Percentiles rank a stretch among this genome's conserved stretches.
Conservation (phyloP, 2,888 invertebrate genomes). For the Drosophila planitibia region DNA sequence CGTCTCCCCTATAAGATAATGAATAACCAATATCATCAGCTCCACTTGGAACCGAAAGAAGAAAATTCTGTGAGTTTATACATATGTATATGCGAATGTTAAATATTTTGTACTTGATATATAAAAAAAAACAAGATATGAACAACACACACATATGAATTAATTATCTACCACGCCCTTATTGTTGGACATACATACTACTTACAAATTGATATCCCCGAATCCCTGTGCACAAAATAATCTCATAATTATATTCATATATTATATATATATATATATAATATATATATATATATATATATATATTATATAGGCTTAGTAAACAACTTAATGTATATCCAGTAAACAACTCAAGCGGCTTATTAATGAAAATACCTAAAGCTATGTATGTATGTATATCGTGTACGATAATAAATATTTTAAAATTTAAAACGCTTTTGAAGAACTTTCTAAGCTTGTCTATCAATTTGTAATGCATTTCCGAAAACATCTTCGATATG, state of each 20-base stretch:
- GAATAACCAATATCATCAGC: conserved; percentile 40
- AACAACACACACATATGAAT: conserved; percentile 70
- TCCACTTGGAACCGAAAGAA: conserved; percentile 28
- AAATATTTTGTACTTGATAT: conserved; percentile 67
- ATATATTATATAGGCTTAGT: conserved; percentile 35
- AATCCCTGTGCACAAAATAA: conserved; percentile 54
- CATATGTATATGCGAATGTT: conserved; percentile 66
- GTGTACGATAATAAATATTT: conserved; percentile 65
- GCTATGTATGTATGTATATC: conserved; percentile 62
- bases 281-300: conserved; percentile 10
- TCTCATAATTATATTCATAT: conserved; percentile 55
- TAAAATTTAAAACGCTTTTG: conserved; percentile 37
- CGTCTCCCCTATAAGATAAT: not conserved
- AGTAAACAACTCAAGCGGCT: conserved; percentile 61
- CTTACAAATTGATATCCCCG: conserved; percentile 14
- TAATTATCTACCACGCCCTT: conserved; percentile 32
- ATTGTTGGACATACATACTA: conserved; percentile 46
- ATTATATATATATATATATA: conserved; percentile 18
- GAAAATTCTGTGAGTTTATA: conserved; percentile 40
- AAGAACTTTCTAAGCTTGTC: not conserved
- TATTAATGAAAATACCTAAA: conserved; percentile 51
- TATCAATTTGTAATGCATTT: not conserved
- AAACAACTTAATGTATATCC: conserved; percentile 64
- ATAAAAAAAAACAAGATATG: conserved; percentile 14
- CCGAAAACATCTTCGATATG: not conserved